phyloP scores from a whole-genome alignment of 1,140 invertebrate genomes.

The Trichonephila inaurata region DNA sequence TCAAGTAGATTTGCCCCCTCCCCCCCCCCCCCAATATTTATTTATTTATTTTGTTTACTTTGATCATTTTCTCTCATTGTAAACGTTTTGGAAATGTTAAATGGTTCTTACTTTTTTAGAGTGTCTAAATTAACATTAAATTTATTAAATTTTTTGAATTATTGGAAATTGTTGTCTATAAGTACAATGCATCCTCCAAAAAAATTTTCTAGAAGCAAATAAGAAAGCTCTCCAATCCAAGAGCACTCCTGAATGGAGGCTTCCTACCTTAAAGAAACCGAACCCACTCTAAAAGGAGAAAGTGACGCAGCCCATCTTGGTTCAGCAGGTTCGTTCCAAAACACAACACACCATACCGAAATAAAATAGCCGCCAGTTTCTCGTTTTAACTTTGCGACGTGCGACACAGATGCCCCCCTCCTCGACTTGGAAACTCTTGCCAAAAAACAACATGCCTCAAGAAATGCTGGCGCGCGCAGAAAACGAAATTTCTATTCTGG shows the following conservation, averaged over 20 bases:
- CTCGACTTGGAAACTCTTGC: slow-evolving; percentile 44
- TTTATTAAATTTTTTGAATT: too few species aligned
- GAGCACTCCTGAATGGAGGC: too few species aligned
- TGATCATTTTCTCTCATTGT: too few species aligned
- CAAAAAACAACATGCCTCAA: slow-evolving; percentile 39
- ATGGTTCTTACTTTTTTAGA: too few species aligned
- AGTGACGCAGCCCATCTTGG: slow-evolving; percentile 52
- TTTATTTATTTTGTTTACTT: too few species aligned
- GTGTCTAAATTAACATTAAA: too few species aligned
- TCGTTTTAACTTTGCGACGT: slow-evolving; percentile 56
- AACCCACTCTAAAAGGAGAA: slow-evolving; percentile 70
- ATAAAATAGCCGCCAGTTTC: slow-evolving; percentile 46
- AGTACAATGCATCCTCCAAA: too few species aligned
- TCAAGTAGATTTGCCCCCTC: too few species aligned
- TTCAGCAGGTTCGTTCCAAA: slow-evolving; percentile 38
- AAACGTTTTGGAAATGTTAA: too few species aligned
- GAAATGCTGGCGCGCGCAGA: slow-evolving; percentile 57
- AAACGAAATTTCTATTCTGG: slow-evolving; percentile 69
- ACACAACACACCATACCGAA: slow-evolving; percentile 34
- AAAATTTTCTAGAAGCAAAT: not conserved
- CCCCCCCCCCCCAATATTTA: too few species aligned
- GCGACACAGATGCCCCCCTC: slow-evolving; percentile 23
- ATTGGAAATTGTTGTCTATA: too few species aligned
- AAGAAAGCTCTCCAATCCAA: too few species aligned
- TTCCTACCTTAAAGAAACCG: slow-evolving; percentile 45